phyloP scores from a whole-genome alignment of 2,888 invertebrate species.

The Acrobasis consociella region DNA sequence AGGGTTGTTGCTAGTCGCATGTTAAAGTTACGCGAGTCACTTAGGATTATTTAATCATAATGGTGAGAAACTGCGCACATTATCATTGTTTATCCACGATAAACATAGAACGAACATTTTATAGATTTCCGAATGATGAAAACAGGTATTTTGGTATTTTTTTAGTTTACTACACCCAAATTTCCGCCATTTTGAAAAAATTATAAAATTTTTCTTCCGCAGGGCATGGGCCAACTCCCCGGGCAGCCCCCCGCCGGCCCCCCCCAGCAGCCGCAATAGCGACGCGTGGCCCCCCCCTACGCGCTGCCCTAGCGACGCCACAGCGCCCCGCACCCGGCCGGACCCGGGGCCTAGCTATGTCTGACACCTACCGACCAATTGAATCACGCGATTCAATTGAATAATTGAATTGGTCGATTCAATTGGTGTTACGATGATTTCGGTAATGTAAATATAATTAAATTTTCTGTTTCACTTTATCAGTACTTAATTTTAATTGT shows the following conservation, averaged over 20 bases:
- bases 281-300: slow-evolving; percentile 52
- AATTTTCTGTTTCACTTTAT: slow-evolving; percentile 7
- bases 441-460: slow-evolving; percentile 24
- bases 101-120: no score
- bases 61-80: no score
- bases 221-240: slow-evolving; percentile 75
- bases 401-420: slow-evolving; percentile 4
- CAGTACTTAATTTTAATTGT: slow-evolving; percentile 5
- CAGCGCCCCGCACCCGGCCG: slow-evolving; percentile 27
- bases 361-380: slow-evolving; percentile 24
- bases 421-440: slow-evolving; percentile 24
- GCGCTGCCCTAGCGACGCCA: slow-evolving; percentile 39
- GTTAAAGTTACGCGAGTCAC: no score
- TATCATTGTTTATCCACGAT: no score
- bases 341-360: slow-evolving; percentile 24
- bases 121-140: no score
- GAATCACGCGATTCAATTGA: neutral
- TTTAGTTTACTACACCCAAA: no score
- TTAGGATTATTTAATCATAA: no score
- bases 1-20: no score
- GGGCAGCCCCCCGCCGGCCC: slow-evolving; percentile 71
- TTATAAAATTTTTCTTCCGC: slow-evolving; percentile 24
- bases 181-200: no score
- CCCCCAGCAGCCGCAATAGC: slow-evolving; percentile 78
- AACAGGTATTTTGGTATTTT: no score